phyloP scores from a whole-genome alignment of 2,888 invertebrate species.

The Gonocerus acuteangulatus region DNA sequence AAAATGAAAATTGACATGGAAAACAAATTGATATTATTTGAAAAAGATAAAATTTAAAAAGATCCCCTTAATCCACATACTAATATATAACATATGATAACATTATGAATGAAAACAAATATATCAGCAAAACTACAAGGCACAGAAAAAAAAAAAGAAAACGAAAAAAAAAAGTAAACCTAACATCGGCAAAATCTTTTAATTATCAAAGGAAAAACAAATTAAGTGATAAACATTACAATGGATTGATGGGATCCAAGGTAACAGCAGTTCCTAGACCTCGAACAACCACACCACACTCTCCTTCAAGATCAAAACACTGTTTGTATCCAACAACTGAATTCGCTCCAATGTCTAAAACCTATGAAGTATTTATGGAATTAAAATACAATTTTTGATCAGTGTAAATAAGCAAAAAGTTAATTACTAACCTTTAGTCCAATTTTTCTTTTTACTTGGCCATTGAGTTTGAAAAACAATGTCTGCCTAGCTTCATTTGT shows the following conservation, averaged over 20 bases:
- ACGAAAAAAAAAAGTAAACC: too few relatives aligned
- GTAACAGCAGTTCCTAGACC: constrained; percentile 87
- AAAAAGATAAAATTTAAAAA: too few relatives aligned
- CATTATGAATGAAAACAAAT: too few relatives aligned
- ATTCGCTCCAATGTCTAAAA: constrained; percentile 33
- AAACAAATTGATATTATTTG: too few relatives aligned
- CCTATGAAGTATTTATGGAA: neutral
- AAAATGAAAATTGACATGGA: too few relatives aligned
- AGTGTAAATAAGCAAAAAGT: neutral
- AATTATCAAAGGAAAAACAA: too few relatives aligned
- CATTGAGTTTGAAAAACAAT: constrained; percentile 87
- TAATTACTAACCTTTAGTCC: constrained; percentile 69
- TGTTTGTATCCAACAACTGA: constrained; percentile 63
- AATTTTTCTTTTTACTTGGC: constrained; percentile 87
- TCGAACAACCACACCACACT: constrained; percentile 91
- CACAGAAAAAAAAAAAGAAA: too few relatives aligned
- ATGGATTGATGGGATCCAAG: constrained; percentile 50
- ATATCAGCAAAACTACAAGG: too few relatives aligned
- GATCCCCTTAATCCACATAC: too few relatives aligned
- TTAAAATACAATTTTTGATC: neutral
- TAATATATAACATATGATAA: too few relatives aligned
- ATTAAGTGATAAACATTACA: too few relatives aligned
- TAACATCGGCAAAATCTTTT: too few relatives aligned
- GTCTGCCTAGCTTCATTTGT: constrained; percentile 96
- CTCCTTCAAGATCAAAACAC: constrained; percentile 93